Conservation (phyloP, 2,888 invertebrate genomes). For the Meiosimyza decipiens region DNA sequence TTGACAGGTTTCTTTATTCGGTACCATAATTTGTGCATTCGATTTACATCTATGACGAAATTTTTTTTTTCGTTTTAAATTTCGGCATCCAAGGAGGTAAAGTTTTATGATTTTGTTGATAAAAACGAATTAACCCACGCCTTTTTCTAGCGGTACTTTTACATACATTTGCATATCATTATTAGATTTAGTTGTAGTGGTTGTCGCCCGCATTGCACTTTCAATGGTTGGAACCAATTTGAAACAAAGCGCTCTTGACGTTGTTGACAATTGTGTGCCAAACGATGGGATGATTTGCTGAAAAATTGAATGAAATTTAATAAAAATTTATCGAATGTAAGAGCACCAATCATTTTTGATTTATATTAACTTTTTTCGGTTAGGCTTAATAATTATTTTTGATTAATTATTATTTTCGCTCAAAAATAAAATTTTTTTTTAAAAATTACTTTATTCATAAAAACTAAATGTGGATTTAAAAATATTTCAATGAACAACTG, state of each 20-base stretch:
- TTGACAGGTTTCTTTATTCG: slow-evolving; percentile 27
- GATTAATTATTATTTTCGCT: no score
- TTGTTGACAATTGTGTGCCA: slow-evolving; percentile 30
- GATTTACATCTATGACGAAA: slow-evolving; percentile 56
- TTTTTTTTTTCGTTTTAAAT: slow-evolving; percentile 56
- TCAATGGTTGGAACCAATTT: slow-evolving; percentile 19
- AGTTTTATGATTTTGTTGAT: slow-evolving; percentile 40
- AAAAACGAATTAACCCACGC: slow-evolving; percentile 60
- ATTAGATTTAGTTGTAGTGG: slow-evolving; percentile 17
- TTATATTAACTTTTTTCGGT: no score
- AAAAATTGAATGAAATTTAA: background rate
- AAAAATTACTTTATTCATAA: no score
- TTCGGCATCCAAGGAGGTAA: slow-evolving; percentile 43
- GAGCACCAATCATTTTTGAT: no score
- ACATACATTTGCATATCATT: slow-evolving; percentile 42
- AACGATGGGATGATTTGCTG: slow-evolving; percentile 16
- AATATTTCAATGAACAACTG: no score
- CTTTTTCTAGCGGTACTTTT: slow-evolving; percentile 61
- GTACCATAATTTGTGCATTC: slow-evolving; percentile 19
- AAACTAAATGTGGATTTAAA: no score
- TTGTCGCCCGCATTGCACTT: slow-evolving; percentile 14
- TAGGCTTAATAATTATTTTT: no score
- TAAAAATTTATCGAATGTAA: no score
- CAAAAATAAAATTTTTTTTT: no score
- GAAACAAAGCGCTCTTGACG: background rate